A percentile compares a stretch with the other conserved stretches of the same genome.
These are phyloP conservation scores for Erynnis tages DNA, from an alignment of 2,888 invertebrate species.

Conservation along the genomic window DNA sequence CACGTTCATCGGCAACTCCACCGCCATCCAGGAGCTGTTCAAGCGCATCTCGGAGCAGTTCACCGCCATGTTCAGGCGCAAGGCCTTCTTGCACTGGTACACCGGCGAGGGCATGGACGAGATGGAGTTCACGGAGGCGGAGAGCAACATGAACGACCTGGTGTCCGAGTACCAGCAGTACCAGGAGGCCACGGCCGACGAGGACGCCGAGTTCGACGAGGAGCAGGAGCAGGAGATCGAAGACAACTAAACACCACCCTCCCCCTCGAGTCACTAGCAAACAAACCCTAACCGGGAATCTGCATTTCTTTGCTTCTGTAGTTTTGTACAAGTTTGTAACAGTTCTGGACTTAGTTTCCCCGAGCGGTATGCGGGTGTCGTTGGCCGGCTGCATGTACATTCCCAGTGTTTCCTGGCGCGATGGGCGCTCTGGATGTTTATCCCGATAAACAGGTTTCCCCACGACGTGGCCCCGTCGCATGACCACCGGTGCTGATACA, in stretches of 20 bases:
- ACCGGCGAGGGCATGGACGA: slow-evolving; percentile 94
- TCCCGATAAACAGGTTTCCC: slow-evolving; percentile 61
- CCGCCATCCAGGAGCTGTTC: slow-evolving; percentile 96
- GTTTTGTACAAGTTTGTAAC: slow-evolving; percentile 57
- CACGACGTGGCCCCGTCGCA: slow-evolving; percentile 68
- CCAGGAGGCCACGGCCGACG: slow-evolving; percentile 92
- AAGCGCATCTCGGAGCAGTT: slow-evolving; percentile 93
- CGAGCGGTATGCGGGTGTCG: slow-evolving; percentile 42
- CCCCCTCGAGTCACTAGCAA: slow-evolving; percentile 35
- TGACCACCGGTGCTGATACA: slow-evolving; percentile 61
- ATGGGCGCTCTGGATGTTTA: slow-evolving; percentile 75
- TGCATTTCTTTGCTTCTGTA: slow-evolving; percentile 56
- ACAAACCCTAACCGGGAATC: slow-evolving; percentile 39
- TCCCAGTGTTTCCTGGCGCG: slow-evolving; percentile 72
- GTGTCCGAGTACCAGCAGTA: slow-evolving; percentile 96
- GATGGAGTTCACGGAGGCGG: slow-evolving; percentile 97
- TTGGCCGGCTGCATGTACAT: slow-evolving; percentile 56
- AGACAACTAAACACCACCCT: slow-evolving; percentile 69
- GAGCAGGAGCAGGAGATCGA: slow-evolving; percentile 88
- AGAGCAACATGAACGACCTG: slow-evolving; percentile 97
- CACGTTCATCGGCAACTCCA: slow-evolving; percentile 96
- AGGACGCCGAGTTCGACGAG: slow-evolving; percentile 91
- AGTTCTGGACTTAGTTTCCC: slow-evolving; percentile 53
- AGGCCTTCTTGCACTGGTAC: slow-evolving; percentile 95
- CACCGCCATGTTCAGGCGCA: slow-evolving; percentile 26